Percentiles rank a stretch among this genome's conserved stretches.
These are phyloP conservation scores for Dendronephthya gigantea DNA, from an alignment of 64 coral and sea anemone genomes.

Conservation along the genomic window DNA sequence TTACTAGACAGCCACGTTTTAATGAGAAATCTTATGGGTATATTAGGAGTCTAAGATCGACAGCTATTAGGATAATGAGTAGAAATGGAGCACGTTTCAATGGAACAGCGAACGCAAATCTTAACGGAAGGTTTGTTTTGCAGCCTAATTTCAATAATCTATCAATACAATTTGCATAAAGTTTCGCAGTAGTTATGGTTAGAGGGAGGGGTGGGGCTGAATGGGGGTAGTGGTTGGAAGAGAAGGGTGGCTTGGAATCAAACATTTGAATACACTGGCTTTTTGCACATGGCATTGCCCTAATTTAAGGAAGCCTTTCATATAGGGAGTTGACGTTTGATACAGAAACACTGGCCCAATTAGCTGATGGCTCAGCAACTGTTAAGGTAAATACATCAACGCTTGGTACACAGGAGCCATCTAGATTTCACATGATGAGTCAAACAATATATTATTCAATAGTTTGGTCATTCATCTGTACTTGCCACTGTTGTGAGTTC, in stretches of 20 bases:
- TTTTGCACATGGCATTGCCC: no score
- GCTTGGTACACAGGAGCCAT: background rate
- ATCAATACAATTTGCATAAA: background rate
- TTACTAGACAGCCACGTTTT: background rate
- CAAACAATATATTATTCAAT: background rate
- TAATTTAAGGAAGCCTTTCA: no score
- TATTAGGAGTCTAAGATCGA: background rate
- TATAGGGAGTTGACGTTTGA: background rate
- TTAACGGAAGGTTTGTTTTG: background rate
- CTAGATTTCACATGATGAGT: background rate
- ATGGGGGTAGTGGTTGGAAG: no score
- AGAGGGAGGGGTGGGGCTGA: no score
- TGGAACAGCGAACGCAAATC: background rate
- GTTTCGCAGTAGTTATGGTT: no score
- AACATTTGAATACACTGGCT: no score
- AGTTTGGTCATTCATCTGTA: conserved; percentile 5
- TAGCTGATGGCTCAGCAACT: background rate
- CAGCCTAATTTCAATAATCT: background rate
- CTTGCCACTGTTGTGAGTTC: conserved; percentile 1
- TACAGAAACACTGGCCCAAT: background rate
- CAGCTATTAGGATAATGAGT: background rate
- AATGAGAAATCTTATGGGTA: background rate
- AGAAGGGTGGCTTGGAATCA: no score
- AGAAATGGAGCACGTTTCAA: background rate
- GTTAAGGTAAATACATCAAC: background rate